Conservation (phyloP, 2,888 invertebrate species). For the Campoplex nolae region DNA sequence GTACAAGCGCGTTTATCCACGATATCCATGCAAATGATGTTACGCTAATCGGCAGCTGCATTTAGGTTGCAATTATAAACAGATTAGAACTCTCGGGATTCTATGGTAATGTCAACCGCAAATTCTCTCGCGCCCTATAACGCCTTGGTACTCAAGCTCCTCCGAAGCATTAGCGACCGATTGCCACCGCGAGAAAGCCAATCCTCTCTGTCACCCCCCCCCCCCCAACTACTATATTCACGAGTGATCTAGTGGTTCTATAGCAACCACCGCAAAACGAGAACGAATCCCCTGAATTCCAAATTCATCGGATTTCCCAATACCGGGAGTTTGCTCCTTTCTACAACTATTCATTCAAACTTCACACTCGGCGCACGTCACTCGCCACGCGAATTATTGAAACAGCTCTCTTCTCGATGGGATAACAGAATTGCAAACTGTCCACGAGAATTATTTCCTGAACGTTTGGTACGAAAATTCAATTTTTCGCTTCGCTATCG, state of each 20-base stretch:
- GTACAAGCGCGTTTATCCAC: conserved; percentile 33
- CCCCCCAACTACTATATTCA: conserved; percentile 36
- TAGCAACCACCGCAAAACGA: conserved; percentile 9
- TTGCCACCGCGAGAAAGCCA: conserved; percentile 59
- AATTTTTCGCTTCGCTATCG: neutral
- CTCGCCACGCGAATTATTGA: neutral
- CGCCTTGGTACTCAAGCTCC: conserved; percentile 21
- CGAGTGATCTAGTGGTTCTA: conserved; percentile 35
- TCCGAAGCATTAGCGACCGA: conserved; percentile 60
- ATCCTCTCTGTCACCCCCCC: conserved; percentile 54
- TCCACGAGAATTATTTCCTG: neutral
- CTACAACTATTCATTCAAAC: conserved; percentile 21
- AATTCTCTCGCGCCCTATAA: conserved; percentile 56
- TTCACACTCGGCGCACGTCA: neutral
- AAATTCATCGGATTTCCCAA: conserved; percentile 49
- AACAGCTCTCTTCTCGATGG: conserved; percentile 2
- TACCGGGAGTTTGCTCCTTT: neutral
- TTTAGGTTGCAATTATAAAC: conserved; percentile 81
- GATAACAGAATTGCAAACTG: neutral
- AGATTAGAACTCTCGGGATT: conserved; percentile 78
- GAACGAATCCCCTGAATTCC: conserved; percentile 42
- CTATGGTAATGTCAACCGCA: conserved; percentile 72
- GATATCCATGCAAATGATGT: conserved; percentile 75
- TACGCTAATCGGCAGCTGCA: conserved; percentile 78
- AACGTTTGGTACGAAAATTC: neutral